These are phyloP conservation scores for Leptothorax acervorum DNA, from an alignment of 2,888 invertebrate genomes.

Conservation along the genomic window DNA sequence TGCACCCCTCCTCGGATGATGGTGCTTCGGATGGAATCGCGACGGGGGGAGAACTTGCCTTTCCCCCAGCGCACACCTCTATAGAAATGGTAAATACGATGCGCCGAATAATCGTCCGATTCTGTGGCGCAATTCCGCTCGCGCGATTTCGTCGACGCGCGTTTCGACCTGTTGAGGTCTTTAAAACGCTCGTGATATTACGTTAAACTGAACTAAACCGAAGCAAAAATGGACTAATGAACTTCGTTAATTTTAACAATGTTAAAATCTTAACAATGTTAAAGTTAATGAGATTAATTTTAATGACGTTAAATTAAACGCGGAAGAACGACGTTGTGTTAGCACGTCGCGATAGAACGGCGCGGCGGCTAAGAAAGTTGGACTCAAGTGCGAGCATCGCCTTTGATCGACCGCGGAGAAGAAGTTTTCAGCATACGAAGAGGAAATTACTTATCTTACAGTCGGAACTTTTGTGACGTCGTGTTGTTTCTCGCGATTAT, in stretches of 20 bases:
- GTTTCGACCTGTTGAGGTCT: conserved; percentile 14
- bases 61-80: conserved; percentile 18
- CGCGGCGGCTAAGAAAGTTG: not conserved
- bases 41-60: conserved; percentile 18
- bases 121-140: conserved; percentile 32
- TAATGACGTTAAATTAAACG: not conserved
- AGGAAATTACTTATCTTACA: conserved; percentile 43
- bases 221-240: not conserved
- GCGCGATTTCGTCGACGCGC: not conserved
- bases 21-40: not conserved
- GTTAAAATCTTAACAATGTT: not conserved
- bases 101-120: conserved; percentile 36
- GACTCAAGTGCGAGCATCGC: not conserved
- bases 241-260: not conserved
- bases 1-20: conserved; percentile 32
- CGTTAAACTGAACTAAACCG: not conserved
- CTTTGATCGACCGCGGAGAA: conserved; percentile 3
- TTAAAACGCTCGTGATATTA: not conserved
- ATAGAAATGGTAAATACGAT: conserved; percentile 51
- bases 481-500: not conserved
- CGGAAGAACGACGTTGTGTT: not conserved
- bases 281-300: not conserved
- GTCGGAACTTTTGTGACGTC: conserved; percentile 21
- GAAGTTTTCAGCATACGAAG: conserved; percentile 28
- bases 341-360: not conserved